A percentile compares a stretch with the other conserved stretches of the same genome.
Conservation (phyloP, 2,113 vertebrate species). For the Setophaga petechia region DNA sequence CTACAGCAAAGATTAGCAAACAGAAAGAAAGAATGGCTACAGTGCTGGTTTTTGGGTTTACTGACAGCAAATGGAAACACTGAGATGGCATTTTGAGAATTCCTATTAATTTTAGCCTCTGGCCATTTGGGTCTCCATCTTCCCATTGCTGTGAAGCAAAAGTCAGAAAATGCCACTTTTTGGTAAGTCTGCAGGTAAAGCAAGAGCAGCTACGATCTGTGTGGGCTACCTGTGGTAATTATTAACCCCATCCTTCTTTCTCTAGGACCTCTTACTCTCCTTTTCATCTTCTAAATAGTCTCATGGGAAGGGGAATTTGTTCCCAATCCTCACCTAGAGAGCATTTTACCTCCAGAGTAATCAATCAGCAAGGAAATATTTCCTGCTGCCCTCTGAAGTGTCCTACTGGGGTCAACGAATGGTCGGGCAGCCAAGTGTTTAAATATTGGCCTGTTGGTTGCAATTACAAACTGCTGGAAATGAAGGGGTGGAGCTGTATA, state of each 20-base stretch:
- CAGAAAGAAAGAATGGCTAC: not conserved
- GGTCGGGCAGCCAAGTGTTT: not conserved
- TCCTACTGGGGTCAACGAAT: not conserved
- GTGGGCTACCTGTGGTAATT: not conserved
- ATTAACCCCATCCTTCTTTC: not conserved
- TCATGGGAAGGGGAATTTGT: not conserved
- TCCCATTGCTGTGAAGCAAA: not conserved
- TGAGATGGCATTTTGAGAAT: not conserved
- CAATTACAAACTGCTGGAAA: not conserved
- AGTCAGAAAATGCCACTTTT: not conserved
- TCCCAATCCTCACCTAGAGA: not conserved
- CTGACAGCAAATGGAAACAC: not conserved
- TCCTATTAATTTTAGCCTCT: not conserved
- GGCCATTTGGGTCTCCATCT: not conserved
- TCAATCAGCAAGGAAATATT: not conserved
- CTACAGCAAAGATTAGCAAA: not conserved
- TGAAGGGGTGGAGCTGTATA: not conserved
- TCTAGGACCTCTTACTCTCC: not conserved
- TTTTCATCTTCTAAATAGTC: not conserved
- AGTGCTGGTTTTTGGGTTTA: not conserved
- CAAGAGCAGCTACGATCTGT: not conserved
- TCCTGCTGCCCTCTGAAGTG: not conserved
- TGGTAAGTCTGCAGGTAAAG: not conserved
- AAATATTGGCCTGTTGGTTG: accelerated
- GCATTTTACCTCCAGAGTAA: not conserved